Evolutionary conservation across 2,888 invertebrate species (phyloP).

Genomic region (Dicycla oo): DNA sequence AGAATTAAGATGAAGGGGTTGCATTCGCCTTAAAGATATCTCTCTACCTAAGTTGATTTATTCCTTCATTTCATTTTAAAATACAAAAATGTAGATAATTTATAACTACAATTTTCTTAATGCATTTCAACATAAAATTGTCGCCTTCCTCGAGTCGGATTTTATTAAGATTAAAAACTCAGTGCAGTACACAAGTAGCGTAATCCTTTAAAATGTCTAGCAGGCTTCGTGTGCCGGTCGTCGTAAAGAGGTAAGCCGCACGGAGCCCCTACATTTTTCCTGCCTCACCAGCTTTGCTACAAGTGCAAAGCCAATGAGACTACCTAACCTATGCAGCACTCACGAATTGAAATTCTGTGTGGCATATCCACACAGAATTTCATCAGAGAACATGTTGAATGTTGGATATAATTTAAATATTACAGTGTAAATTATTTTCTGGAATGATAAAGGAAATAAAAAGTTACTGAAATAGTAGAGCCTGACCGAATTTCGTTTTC

Average conservation of each 20-base stretch:
- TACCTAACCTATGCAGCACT: slow-evolving; percentile 31
- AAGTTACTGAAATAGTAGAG: not conserved
- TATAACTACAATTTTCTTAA: not conserved
- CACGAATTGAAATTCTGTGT: slow-evolving; percentile 30
- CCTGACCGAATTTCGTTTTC: not conserved
- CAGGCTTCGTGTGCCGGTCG: slow-evolving; percentile 63
- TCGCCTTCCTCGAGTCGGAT: not conserved
- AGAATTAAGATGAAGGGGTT: slow-evolving; percentile 2
- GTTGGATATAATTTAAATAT: not conserved
- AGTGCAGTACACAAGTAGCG: slow-evolving; percentile 50
- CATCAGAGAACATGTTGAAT: not conserved
- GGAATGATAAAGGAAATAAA: not conserved
- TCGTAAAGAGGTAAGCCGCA: slow-evolving; percentile 75
- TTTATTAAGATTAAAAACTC: slow-evolving; percentile 39
- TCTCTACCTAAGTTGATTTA: not conserved
- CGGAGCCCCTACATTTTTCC: slow-evolving; percentile 69
- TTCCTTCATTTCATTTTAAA: not conserved
- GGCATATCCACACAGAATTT: too few relatives aligned
- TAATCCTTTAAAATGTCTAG: slow-evolving; percentile 68
- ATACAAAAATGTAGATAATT: not conserved
- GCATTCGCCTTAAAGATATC: slow-evolving; percentile 6
- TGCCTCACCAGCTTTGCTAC: slow-evolving; percentile 60
- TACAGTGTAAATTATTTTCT: not conserved
- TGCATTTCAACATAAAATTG: slow-evolving; percentile 7
- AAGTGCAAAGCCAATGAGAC: slow-evolving; percentile 61